These are phyloP conservation scores for Chrysolina haemoptera DNA, from an alignment of 2,888 invertebrate genomes.

Conservation along the genomic window DNA sequence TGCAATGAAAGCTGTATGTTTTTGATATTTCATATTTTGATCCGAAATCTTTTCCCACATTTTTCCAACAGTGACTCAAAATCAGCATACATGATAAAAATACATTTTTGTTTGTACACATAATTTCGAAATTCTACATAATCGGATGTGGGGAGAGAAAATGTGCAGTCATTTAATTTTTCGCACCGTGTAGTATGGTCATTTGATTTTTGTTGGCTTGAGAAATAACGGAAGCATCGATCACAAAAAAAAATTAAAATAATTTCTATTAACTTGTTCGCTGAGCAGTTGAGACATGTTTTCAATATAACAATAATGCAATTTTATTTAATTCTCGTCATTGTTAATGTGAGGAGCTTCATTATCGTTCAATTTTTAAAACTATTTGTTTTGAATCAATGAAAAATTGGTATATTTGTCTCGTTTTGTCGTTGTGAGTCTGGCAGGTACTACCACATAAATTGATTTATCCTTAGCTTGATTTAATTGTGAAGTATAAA, in stretches of 20 bases:
- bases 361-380: too few relatives aligned
- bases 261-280: not conserved
- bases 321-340: not conserved
- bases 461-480: not conserved
- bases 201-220: conserved; percentile 14
- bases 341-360: too few relatives aligned
- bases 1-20: conserved; percentile 42
- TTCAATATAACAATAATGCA: not conserved
- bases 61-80: conserved; percentile 2
- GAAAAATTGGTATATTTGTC: not conserved
- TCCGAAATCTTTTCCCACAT: not conserved
- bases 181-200: not conserved
- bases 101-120: conserved; percentile 28
- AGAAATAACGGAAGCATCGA: not conserved
- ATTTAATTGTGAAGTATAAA: too few relatives aligned
- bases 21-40: conserved; percentile 1
- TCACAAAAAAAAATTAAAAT: not conserved
- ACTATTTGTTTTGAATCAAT: not conserved
- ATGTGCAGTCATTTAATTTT: conserved; percentile 24
- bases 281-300: not conserved
- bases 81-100: conserved; percentile 24
- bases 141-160: conserved; percentile 22
- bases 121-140: conserved; percentile 26
- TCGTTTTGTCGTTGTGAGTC: not conserved
- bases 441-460: not conserved